Conservation (phyloP, 2,888 invertebrate species). For the Mesoligia furuncula region DNA sequence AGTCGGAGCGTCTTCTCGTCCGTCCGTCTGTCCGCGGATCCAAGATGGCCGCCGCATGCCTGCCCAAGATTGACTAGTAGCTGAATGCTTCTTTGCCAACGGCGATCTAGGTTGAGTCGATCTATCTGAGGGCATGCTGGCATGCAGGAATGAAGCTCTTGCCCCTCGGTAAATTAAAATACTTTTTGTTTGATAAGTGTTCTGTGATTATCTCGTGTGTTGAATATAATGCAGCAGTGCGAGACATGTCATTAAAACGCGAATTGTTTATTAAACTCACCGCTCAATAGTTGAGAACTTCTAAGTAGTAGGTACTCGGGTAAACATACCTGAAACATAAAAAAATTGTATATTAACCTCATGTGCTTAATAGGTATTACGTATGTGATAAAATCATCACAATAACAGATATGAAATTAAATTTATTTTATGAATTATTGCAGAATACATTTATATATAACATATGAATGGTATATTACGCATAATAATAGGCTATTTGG, state of each 20-base stretch:
- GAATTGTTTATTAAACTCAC: conserved; percentile 73
- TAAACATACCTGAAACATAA: conserved; percentile 66
- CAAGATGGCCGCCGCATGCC: conserved; percentile 88
- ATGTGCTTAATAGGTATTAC: conserved; percentile 11
- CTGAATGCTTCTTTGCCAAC: conserved; percentile 84
- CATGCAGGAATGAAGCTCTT: conserved; percentile 82
- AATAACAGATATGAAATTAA: conserved; percentile 6
- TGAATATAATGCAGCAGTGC: conserved; percentile 74
- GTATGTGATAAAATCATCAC: conserved; percentile 9
- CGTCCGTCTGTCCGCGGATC: conserved; percentile 80
- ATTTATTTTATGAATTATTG: conserved; percentile 27
- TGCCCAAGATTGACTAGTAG: conserved; percentile 89
- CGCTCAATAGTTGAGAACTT: conserved; percentile 58
- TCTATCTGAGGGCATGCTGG: conserved; percentile 81
- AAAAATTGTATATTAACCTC: conserved; percentile 34
- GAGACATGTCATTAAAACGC: conserved; percentile 72
- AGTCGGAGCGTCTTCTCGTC: conserved; percentile 82
- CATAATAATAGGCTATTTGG: conserved; percentile 22
- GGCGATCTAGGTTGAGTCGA: conserved; percentile 84
- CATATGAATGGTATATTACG: conserved; percentile 10
- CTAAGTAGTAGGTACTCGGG: conserved; percentile 26
- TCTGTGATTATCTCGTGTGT: conserved; percentile 79
- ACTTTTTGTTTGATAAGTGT: conserved; percentile 85
- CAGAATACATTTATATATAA: conserved; percentile 12
- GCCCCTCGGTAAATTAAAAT: conserved; percentile 86